Conservation (phyloP, 2,797 vertebrate species). For the Falco columbarius region DNA sequence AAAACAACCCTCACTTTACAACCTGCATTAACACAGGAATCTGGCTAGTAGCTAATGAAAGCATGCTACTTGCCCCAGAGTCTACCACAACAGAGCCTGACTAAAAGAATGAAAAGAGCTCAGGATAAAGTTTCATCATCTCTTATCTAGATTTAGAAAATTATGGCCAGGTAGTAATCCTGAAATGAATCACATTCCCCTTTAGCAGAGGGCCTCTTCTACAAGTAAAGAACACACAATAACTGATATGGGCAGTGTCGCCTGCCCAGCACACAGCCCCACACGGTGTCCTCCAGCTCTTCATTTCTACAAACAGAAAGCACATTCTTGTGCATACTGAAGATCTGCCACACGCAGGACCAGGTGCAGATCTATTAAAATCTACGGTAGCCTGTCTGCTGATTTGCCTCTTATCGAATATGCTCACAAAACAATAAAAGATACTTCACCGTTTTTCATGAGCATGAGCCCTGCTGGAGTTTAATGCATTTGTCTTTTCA, state of each 20-base stretch:
- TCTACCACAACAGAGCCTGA: not conserved
- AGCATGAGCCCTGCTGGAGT: not conserved
- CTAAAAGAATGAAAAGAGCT: not conserved
- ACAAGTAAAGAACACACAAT: not conserved
- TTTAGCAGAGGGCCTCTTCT: not conserved
- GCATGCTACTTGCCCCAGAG: not conserved
- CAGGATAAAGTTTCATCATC: not conserved
- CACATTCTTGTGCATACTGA: accelerated
- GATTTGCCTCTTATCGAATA: not conserved
- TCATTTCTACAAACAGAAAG: not conserved
- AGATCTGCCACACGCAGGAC: not conserved
- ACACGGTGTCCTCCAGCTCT: accelerated
- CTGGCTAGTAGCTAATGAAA: not conserved
- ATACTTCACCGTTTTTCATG: not conserved
- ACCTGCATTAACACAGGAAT: not conserved
- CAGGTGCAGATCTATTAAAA: not conserved
- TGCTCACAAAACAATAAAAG: not conserved
- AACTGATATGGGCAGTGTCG: not conserved
- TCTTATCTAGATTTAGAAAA: not conserved
- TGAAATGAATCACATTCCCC: not conserved
- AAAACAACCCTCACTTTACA: not conserved
- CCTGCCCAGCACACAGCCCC: not conserved
- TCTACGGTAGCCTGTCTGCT: not conserved
- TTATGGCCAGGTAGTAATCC: not conserved
- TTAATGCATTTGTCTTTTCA: not conserved